Conservation (phyloP, 2,113 vertebrate genomes). For the Bathybates hornii region DNA sequence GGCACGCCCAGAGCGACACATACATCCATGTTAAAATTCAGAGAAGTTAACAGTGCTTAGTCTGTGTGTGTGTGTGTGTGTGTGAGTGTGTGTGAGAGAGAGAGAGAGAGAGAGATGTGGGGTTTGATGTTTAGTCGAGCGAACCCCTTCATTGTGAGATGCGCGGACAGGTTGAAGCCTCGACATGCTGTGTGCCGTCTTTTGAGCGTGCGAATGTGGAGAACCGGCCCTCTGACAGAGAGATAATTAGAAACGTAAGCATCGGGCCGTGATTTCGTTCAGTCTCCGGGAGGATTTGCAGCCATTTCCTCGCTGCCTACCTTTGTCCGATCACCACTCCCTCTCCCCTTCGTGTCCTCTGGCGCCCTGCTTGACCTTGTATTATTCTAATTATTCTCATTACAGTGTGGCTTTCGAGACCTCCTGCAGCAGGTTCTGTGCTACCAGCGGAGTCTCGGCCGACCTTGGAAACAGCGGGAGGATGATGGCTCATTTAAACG, state of each 20-base stretch:
- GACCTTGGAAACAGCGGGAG: constrained; percentile 37
- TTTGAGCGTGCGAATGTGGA: neutral
- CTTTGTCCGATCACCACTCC: neutral
- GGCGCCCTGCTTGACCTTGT: constrained; percentile 36
- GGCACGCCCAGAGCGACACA: neutral
- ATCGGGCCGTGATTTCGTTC: neutral
- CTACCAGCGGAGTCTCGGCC: neutral
- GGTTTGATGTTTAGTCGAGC: neutral
- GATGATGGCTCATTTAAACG: constrained; percentile 46
- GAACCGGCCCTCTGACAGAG: neutral
- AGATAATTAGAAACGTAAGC: constrained; percentile 10
- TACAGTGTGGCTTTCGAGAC: constrained; percentile 25
- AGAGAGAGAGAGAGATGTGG: neutral
- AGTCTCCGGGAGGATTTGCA: neutral
- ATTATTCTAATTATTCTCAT: constrained; percentile 57
- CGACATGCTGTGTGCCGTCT: neutral
- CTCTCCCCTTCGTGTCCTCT: neutral
- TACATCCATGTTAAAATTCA: neutral
- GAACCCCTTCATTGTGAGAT: neutral
- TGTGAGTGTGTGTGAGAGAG: neutral
- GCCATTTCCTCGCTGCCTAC: neutral
- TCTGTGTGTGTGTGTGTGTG: neutral
- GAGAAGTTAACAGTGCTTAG: neutral
- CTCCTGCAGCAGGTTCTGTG: neutral
- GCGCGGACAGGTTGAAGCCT: neutral